These are phyloP conservation scores for Ostrea denselamellosa DNA, from an alignment of 1,140 invertebrate species.

Conservation along the genomic window DNA sequence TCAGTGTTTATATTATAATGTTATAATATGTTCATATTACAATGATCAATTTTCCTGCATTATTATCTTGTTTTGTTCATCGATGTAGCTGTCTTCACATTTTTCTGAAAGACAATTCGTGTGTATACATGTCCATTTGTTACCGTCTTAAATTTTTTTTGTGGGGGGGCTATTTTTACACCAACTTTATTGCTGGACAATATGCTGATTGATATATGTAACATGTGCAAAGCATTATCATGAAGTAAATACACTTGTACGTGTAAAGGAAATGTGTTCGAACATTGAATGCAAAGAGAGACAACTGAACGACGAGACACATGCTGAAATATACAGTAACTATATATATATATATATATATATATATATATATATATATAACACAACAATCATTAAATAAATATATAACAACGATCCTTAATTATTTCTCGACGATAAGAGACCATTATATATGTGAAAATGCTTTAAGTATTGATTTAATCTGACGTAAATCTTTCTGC, in stretches of 20 bases:
- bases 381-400: no score
- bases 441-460: background rate
- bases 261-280: background rate
- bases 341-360: no score
- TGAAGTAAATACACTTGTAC: background rate
- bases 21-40: background rate
- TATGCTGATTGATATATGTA: slow-evolving; percentile 23
- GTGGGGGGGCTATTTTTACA: slow-evolving; percentile 35
- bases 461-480: background rate
- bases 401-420: no score
- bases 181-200: slow-evolving; percentile 32
- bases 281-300: background rate
- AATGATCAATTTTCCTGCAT: background rate
- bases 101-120: background rate
- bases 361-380: no score
- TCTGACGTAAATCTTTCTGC: background rate
- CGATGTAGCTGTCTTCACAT: background rate
- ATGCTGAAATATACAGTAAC: no score
- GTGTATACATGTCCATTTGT: background rate
- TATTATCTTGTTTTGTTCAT: background rate
- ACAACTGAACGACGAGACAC: background rate
- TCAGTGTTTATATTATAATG: background rate
- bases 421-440: background rate
- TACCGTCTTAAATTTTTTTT: background rate
- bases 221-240: slow-evolving; percentile 30